Evolutionary conservation across 2,888 invertebrate species (phyloP), one percentile per base, ranked within the genome.

Genomic region (Adelphocoris suturalis): DNA sequence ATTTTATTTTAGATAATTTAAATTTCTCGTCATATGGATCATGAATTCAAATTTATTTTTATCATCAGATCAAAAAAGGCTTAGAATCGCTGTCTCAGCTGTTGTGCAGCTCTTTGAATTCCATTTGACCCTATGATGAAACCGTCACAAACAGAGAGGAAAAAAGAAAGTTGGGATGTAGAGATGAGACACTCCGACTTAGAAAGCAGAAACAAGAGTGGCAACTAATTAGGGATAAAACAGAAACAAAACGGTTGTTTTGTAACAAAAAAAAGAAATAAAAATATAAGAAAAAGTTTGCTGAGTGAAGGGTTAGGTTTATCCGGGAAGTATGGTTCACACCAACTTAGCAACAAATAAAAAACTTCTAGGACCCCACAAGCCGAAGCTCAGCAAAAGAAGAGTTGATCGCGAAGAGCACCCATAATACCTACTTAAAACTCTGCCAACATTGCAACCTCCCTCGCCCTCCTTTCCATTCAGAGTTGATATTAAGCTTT

Each of bases 391-490:
- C 46, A 55, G 23, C 78, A 80, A 80, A 86, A 48, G 61, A 61
- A 88, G 88, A 88, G 88, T 80, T 88, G 88, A 88, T 88, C 76
- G 88, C 88, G 76, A 28, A 27, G 52, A 88, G 80, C 88, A 88
- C 88, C 78, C 88, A 80, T 88, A 88, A 88, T 88, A 88, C 88
- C 88, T 88, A 88, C 88, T 88, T 88, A 88, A 88, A 88, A 88
- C 88, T 88, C 88, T 55, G 37, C 88, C 88, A 80, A 78, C 88
- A 88, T 88, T 76, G 46, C 80, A 76, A 46, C 55, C 88, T n/a
- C 52, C 86, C 80, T 76, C 48, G n/a, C 37, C 86, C 28, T 13
- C 27, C 28, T 19, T 82, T 19, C 82, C 23, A 23, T 86, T 75
- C 28, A 80, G 16, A 52, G 19, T 88, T 78, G 80, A 88, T 88